Base-by-base conservation (phyloP, 2,888 invertebrate species). In the Coleophora flavipennella region DNA sequence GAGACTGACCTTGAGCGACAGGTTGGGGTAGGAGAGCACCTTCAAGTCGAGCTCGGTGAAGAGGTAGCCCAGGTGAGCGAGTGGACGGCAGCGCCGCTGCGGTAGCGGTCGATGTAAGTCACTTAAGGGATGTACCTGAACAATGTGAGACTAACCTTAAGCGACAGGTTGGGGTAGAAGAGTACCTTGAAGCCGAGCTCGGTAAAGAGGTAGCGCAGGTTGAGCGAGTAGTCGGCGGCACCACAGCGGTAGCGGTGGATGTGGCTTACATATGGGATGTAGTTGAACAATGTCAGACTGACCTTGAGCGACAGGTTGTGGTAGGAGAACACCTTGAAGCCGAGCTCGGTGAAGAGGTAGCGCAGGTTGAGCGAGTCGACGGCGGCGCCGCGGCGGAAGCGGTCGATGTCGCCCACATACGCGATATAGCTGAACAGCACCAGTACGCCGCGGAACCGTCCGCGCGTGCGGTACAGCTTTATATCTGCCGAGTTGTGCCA, bases 371-470 rank as follows among this genome's bases (percentile, higher is more conserved):
- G 55, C 50, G 85, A 80, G 71, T 91, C 91, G 3, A 79, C 68
- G 42, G 87, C 76, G n/a, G 89, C 90, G 26, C 91, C 91, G 31
- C 65, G 59, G 27, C 91, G 83, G 49, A 62, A 59, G 27, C 55
- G 43, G 45, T 75, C 75, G 3, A 74, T 57, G 29, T 65, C 51
- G 50, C 76, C 51, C 11, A 57, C 48, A 65, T 89, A 90, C 42
- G 85, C 64, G 25, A 86, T 80, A 57, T 88, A 90, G 54, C 89
- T 90, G 45, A 90, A 88, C 55, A 90, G 79, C 13, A 90, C 71
- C 13, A 89, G 71, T 29, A 87, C 73, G 13, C 91, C 90, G 43
- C 90, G 86, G 36, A 80, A 66, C 42, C 69, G 70, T 0, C 88
- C 84, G 40, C 86, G 77, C 62, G 88, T 89, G 14, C 60, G 62